Conservation (phyloP, 2,113 vertebrate species). For the Gavia stellata region DNA sequence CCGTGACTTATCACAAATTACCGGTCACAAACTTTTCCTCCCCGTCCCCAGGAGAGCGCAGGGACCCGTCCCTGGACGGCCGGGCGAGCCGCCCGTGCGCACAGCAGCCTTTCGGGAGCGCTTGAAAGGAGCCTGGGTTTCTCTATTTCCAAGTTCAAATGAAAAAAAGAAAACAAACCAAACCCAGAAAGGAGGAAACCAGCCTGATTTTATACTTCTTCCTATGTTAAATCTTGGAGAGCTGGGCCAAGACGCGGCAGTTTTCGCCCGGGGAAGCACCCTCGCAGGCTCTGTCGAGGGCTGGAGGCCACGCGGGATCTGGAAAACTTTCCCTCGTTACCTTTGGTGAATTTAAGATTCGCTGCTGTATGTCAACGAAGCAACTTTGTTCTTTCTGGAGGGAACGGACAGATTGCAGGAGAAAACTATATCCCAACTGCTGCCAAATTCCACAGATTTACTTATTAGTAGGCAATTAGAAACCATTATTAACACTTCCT, state of each 20-base stretch:
- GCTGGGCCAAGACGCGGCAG: neutral
- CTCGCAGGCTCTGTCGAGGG: neutral
- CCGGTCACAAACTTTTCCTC: neutral
- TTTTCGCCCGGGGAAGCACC: neutral
- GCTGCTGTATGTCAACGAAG: neutral
- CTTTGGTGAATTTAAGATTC: neutral
- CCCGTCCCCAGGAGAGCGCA: neutral
- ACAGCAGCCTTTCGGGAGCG: neutral
- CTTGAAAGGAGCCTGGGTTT: neutral
- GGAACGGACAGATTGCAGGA: constrained; percentile 20
- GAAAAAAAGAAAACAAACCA: neutral
- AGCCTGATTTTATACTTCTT: neutral
- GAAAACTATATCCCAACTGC: neutral
- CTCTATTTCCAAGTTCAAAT: neutral
- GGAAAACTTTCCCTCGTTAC: neutral
- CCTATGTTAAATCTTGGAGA: neutral
- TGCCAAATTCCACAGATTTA: constrained; percentile 49
- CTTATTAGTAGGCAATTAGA: constrained; percentile 60
- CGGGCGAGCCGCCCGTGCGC: neutral
- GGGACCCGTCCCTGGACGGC: neutral
- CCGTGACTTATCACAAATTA: neutral
- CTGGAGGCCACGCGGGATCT: neutral
- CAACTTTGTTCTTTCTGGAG: constrained; percentile 32
- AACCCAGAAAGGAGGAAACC: neutral
- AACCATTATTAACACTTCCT: constrained; percentile 47